Evolutionary conservation across 2,797 vertebrate species (phyloP).

Genomic region (Oophaga sylvatica): DNA sequence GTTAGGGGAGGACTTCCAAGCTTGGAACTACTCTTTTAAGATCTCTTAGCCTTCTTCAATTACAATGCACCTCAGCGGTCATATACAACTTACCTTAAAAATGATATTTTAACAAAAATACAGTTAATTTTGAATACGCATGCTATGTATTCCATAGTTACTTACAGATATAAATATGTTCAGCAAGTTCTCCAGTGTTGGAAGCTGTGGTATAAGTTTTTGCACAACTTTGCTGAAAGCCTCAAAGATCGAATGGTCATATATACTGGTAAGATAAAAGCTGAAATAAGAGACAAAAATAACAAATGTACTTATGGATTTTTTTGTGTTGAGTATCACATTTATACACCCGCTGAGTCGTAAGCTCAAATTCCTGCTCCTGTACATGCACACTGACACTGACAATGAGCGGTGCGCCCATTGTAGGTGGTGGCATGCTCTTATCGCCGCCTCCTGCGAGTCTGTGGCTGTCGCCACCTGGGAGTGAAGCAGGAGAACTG

Average conservation of each 20-base stretch:
- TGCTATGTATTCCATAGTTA: constrained; percentile 58
- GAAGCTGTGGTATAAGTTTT: constrained; percentile 94
- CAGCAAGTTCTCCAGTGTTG: constrained; percentile 92
- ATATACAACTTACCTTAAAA: background rate
- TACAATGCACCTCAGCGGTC: background rate
- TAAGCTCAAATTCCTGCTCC: too few relatives aligned
- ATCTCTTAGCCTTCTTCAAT: too few relatives aligned
- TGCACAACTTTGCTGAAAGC: constrained; percentile 94
- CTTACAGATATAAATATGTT: constrained; percentile 98
- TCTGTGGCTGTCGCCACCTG: too few relatives aligned
- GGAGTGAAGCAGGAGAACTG: too few relatives aligned
- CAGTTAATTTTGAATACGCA: background rate
- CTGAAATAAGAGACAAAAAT: constrained; percentile 71
- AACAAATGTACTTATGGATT: background rate
- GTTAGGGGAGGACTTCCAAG: too few relatives aligned
- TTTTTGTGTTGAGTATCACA: background rate
- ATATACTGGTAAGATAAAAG: constrained; percentile 95
- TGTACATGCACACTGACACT: too few relatives aligned
- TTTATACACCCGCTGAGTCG: background rate
- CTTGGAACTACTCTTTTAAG: too few relatives aligned
- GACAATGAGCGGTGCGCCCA: too few relatives aligned
- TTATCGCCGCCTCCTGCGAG: too few relatives aligned
- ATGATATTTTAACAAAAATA: background rate
- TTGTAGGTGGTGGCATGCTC: too few relatives aligned
- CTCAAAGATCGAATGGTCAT: constrained; percentile 91